These are phyloP conservation scores for Holothuria leucospilota DNA, from an alignment of 53 echinoderm and acorn worm species.

Conservation along the genomic window DNA sequence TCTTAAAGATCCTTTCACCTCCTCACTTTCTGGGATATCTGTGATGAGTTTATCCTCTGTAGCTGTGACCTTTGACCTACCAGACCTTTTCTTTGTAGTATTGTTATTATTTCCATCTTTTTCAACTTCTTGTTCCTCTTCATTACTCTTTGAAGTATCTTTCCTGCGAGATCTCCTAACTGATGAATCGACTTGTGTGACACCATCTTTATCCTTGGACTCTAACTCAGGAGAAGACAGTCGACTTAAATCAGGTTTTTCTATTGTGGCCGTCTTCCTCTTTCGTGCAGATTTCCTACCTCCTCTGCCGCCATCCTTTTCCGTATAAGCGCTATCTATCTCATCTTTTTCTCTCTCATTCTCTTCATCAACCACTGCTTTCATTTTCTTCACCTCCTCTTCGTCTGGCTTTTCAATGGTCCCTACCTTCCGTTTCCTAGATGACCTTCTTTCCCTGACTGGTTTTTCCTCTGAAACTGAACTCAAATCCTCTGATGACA, in stretches of 20 bases:
- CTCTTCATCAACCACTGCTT: neutral
- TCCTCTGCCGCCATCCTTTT: slow-evolving; percentile 1
- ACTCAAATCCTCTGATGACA: too few species aligned
- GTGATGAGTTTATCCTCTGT: neutral
- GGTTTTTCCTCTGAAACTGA: neutral
- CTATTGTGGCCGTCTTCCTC: slow-evolving; percentile 14
- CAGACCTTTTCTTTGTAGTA: neutral
- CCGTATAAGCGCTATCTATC: neutral
- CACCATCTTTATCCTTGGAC: neutral
- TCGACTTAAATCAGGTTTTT: slow-evolving; percentile 11
- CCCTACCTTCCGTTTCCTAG: slow-evolving; percentile 10
- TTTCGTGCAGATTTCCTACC: neutral
- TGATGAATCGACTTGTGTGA: slow-evolving; percentile 7
- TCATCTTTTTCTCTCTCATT: neutral
- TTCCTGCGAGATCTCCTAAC: neutral
- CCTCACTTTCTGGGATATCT: neutral
- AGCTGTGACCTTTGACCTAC: slow-evolving; percentile 12
- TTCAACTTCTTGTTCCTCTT: neutral
- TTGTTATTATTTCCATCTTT: neutral
- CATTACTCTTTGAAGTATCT: neutral
- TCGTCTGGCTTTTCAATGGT: slow-evolving; percentile 30
- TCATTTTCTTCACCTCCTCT: slow-evolving; percentile 7
- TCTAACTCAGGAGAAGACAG: slow-evolving; percentile 1
- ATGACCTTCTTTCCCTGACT: neutral
- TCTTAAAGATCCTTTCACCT: too few species aligned